Evolutionary conservation across 2,888 invertebrate species (phyloP).

Genomic region (Drosophila seclusa): DNA sequence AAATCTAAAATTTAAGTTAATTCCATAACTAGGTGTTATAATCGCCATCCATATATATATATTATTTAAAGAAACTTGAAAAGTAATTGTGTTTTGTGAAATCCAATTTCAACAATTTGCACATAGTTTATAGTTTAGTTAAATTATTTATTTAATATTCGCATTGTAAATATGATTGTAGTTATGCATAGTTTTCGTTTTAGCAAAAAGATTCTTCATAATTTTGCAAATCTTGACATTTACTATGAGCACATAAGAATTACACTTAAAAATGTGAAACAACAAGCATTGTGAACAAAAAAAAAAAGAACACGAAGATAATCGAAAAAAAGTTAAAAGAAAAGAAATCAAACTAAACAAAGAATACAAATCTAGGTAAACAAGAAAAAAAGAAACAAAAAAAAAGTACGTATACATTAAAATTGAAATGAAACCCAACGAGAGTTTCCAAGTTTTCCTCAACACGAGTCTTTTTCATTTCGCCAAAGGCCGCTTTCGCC

Average conservation of each 20-base stretch:
- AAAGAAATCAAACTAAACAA: constrained; percentile 34
- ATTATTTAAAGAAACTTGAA: constrained; percentile 35
- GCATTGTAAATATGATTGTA: constrained; percentile 53
- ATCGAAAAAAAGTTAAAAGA: constrained; percentile 31
- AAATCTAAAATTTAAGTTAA: constrained; percentile 49
- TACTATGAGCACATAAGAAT: constrained; percentile 50
- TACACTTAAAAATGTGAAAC: constrained; percentile 47
- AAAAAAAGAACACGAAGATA: constrained; percentile 29
- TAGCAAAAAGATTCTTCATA: constrained; percentile 85
- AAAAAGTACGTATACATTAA: constrained; percentile 58
- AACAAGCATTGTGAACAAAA: constrained; percentile 66
- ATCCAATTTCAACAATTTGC: constrained; percentile 58
- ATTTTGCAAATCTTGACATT: constrained; percentile 64
- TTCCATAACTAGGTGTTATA: constrained; percentile 59
- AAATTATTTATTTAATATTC: constrained; percentile 73
- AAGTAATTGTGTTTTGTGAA: constrained; percentile 42
- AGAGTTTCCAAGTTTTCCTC: constrained; percentile 55
- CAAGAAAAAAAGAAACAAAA: constrained; percentile 29
- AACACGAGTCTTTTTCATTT: constrained; percentile 67
- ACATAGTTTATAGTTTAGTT: constrained; percentile 73
- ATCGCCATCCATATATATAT: constrained; percentile 14
- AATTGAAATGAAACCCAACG: constrained; percentile 55
- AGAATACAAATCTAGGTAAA: constrained; percentile 35
- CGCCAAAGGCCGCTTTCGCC: constrained; percentile 34
- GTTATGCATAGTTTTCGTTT: constrained; percentile 63